Evolutionary conservation across 2,888 invertebrate species (phyloP), one percentile per base, ranked within the genome.

Genomic region (Agrilus cyanescens): DNA sequence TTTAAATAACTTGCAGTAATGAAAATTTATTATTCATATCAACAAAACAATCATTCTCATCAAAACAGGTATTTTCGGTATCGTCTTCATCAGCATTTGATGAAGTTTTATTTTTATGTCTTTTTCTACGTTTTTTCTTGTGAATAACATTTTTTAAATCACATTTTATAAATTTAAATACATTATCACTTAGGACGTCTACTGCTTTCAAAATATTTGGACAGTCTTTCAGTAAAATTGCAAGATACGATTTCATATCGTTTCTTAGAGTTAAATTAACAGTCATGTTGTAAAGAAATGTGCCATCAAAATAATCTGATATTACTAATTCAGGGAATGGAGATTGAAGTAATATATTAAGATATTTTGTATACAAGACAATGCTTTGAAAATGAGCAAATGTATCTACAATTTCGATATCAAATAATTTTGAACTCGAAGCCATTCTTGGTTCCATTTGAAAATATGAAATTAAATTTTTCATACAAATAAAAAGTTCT

Each of bases 271-370:
- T 74, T 37, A 86, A 69, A 62, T 78, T 75, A 20, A 66, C 63
- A 44, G 77, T 78, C 18, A 82, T 64, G 66, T 87, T 87, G 54
- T 86, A 87, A 1, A 83, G 60, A 62, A 86, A 80, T 0, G 84
- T 82, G 0, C 87, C 86, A 62, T 84, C 82, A 51, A 74, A 85
- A 47, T 76, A 69, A 53, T 76, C 74, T n/a, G 74, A 73, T 56
- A 81, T 71, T 31, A 69, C 65, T 32, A 76, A 72, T 49, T 67
- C 62, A 30, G 69, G 57, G 55, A 76, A 78, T 0, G 81, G 80
- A 44, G 63, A 68, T 43, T 72, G 68, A 39, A 86, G 70, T 32
- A 87, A 56, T 1, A 67, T 69, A 65, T 87, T 87, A 8, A 88
- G 63, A 52, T 74, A 66, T 51, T 74, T 73, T 2, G 74, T 62